phyloP scores from a whole-genome alignment of 2,113 vertebrate species.

The Cyprinodon variegatus region DNA sequence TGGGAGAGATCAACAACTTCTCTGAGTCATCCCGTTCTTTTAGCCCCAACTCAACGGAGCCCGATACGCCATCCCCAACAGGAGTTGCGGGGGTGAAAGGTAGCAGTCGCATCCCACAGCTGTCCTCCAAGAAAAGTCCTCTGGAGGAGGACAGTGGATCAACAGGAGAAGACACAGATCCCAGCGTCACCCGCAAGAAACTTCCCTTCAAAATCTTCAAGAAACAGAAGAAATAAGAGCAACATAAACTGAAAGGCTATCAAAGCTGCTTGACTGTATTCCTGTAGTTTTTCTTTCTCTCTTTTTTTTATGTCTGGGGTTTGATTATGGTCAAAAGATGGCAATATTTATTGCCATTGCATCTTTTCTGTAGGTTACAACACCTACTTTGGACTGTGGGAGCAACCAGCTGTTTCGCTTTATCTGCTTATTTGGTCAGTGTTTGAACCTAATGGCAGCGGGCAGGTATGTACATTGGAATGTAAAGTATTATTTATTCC shows the following conservation, averaged over 20 bases:
- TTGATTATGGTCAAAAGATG: conserved; percentile 41
- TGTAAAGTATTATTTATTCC: conserved; percentile 83
- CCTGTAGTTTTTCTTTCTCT: conserved; percentile 19
- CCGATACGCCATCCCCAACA: conserved; percentile 88
- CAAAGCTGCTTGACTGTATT: conserved; percentile 38
- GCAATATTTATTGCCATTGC: conserved; percentile 46
- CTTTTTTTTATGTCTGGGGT: conserved; percentile 24
- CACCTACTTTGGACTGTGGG: conserved; percentile 60
- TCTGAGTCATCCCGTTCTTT: conserved; percentile 91
- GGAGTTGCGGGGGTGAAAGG: conserved; percentile 66
- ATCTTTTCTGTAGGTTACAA: conserved; percentile 55
- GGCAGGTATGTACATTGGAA: conserved; percentile 69
- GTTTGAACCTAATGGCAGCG: conserved; percentile 49
- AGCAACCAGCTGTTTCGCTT: conserved; percentile 56
- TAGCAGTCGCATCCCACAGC: conserved; percentile 91
- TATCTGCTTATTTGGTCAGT: conserved; percentile 51
- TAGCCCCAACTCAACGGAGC: conserved; percentile 93
- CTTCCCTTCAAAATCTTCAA: conserved; percentile 98
- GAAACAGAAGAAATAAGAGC: conserved; percentile 91
- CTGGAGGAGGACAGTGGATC: conserved; percentile 93
- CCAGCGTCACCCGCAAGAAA: conserved; percentile 90
- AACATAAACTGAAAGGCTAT: conserved; percentile 47
- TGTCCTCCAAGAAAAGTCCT: conserved; percentile 90
- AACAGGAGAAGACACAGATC: conserved; percentile 92
- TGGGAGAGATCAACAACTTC: conserved; percentile 86